Conservation (phyloP, 2,888 invertebrate species). For the Cosmia pyralina region DNA sequence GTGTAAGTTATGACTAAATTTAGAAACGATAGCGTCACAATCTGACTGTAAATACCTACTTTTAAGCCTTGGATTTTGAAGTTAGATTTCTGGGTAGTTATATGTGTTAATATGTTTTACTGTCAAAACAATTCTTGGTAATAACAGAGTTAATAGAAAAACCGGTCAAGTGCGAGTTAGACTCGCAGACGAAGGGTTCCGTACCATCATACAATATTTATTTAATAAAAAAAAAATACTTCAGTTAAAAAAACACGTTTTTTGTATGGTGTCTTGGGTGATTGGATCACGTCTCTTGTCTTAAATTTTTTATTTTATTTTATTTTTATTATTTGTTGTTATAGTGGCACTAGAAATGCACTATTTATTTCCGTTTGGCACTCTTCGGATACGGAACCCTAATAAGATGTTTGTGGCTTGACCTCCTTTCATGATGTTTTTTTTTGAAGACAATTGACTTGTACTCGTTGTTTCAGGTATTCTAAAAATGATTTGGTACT, state of each 20-base stretch:
- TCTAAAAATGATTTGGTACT: not conserved
- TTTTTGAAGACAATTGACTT: not conserved
- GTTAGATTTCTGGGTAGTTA: slow-evolving; percentile 9
- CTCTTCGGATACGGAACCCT: too few species aligned
- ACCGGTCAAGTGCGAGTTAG: too few species aligned
- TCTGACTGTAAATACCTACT: not conserved
- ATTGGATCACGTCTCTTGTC: too few species aligned
- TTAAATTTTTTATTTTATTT: too few species aligned
- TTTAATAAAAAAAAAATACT: too few species aligned
- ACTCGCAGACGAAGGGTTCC: too few species aligned
- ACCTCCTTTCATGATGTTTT: slow-evolving; percentile 10
- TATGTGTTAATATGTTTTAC: not conserved
- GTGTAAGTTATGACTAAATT: slow-evolving; percentile 36
- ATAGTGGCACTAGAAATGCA: too few species aligned
- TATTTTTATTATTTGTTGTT: too few species aligned
- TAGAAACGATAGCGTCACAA: slow-evolving; percentile 14
- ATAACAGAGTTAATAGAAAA: not conserved
- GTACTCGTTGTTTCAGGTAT: not conserved
- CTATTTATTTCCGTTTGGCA: too few species aligned
- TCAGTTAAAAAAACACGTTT: too few species aligned
- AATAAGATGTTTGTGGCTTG: slow-evolving; percentile 3
- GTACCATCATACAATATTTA: too few species aligned
- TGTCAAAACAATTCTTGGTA: slow-evolving; percentile 32
- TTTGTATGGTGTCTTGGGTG: too few species aligned
- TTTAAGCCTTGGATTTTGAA: not conserved